phyloP scores from a whole-genome alignment of 2,888 invertebrate genomes.

The Achlya flavicornis region DNA sequence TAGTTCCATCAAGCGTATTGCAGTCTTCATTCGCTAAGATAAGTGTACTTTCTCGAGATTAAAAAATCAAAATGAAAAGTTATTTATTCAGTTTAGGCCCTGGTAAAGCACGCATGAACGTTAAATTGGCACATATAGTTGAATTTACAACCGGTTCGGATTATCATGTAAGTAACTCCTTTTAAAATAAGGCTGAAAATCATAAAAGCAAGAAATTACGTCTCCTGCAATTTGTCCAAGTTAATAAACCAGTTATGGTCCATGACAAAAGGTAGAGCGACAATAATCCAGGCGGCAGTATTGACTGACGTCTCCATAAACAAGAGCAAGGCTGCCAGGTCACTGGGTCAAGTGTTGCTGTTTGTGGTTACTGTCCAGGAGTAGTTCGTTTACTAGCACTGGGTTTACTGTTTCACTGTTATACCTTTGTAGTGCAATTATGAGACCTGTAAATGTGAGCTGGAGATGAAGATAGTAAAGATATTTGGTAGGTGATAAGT shows the following conservation, averaged over 20 bases:
- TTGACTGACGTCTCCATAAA: constrained; percentile 6
- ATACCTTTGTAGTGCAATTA: neutral
- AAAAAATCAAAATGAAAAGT: too few relatives aligned
- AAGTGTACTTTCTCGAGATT: too few relatives aligned
- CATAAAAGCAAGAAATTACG: neutral
- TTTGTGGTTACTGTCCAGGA: constrained; percentile 10
- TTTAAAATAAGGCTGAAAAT: neutral
- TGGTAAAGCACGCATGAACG: too few relatives aligned
- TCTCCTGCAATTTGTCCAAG: neutral
- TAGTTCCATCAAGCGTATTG: too few relatives aligned
- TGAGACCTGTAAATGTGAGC: neutral
- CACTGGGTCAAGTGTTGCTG: constrained; percentile 32
- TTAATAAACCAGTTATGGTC: neutral
- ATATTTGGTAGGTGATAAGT: neutral
- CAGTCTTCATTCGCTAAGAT: too few relatives aligned
- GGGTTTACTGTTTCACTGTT: neutral
- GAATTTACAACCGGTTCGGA: too few relatives aligned
- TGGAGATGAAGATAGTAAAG: neutral
- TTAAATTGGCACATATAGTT: too few relatives aligned
- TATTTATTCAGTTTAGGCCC: too few relatives aligned
- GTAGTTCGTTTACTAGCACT: neutral
- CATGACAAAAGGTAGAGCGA: neutral
- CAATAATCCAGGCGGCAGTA: neutral
- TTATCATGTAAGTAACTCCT: too few relatives aligned
- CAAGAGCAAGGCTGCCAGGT: constrained; percentile 21